Evolutionary conservation across 2,113 vertebrate genomes (phyloP).

Genomic region (Cervus canadensis): DNA sequence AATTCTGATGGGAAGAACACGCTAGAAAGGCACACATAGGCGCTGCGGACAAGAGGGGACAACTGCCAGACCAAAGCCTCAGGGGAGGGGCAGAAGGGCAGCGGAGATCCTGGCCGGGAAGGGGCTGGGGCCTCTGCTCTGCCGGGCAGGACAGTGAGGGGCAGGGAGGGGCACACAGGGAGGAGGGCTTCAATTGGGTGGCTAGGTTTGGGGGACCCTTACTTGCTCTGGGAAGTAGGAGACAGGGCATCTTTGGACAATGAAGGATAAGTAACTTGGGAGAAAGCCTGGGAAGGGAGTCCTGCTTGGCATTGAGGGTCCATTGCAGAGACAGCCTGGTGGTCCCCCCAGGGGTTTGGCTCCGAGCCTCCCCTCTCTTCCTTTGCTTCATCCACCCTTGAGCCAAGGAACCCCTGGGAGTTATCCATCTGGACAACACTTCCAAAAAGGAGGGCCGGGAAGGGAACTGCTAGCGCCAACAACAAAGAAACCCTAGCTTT

Average conservation of each 20-base stretch:
- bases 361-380: background rate
- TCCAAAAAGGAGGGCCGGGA: background rate
- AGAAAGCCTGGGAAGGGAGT: background rate
- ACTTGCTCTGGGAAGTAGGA: background rate
- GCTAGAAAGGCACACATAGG: background rate
- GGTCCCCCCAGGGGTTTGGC: rapidly evolving
- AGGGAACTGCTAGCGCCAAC: background rate
- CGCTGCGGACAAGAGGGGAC: background rate
- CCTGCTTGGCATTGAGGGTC: background rate
- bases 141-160: no score
- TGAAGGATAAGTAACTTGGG: background rate
- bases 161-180: background rate
- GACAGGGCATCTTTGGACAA: background rate
- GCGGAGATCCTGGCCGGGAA: background rate
- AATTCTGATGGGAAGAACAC: background rate
- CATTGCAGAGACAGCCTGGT: rapidly evolving
- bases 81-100: no score
- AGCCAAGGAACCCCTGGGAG: background rate
- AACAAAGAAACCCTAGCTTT: background rate
- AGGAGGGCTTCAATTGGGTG: no score
- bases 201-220: background rate
- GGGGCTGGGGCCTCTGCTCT: no score
- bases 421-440: background rate
- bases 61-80: background rate
- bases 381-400: background rate